Conservation (phyloP, 2,113 vertebrate species). For the Pagrus major region DNA sequence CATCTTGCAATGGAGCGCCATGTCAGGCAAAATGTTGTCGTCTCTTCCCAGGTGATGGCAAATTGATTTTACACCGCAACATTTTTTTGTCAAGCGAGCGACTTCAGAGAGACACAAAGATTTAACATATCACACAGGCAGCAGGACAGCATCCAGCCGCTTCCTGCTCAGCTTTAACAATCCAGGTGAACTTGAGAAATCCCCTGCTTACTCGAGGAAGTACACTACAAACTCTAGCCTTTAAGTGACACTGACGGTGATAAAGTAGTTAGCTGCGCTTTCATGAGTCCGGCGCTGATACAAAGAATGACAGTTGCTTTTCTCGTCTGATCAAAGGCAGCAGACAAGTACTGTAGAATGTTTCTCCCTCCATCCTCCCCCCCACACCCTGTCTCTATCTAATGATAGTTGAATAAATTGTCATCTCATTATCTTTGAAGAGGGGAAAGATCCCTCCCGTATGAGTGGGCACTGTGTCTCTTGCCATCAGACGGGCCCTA, state of each 20-base stretch:
- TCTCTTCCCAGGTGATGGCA: constrained; percentile 58
- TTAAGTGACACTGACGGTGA: constrained; percentile 47
- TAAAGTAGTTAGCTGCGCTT: constrained; percentile 68
- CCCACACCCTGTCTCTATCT: constrained; percentile 67
- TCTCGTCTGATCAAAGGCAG: constrained; percentile 79
- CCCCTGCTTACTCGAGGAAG: constrained; percentile 14
- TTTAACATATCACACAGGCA: constrained; percentile 37
- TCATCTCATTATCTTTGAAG: constrained; percentile 85
- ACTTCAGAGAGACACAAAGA: constrained; percentile 34
- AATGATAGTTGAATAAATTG: constrained; percentile 84
- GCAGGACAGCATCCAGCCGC: constrained; percentile 10
- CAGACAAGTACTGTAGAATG: constrained; percentile 73
- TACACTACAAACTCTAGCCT: constrained; percentile 26
- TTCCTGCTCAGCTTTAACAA: constrained; percentile 11
- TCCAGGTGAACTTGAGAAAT: constrained; percentile 42
- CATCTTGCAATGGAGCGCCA: constrained; percentile 48
- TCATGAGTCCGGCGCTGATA: constrained; percentile 61
- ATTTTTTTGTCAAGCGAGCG: constrained; percentile 30
- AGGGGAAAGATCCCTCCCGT: constrained; percentile 75
- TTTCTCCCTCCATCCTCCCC: constrained; percentile 48
- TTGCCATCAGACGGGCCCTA: constrained; percentile 73
- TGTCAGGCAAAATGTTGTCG: constrained; percentile 55
- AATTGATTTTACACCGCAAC: constrained; percentile 62
- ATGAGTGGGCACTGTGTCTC: constrained; percentile 78
- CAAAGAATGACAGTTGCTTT: constrained; percentile 78